phyloP scores from a whole-genome alignment of 2,888 invertebrate genomes.

The Magallana nippona region DNA sequence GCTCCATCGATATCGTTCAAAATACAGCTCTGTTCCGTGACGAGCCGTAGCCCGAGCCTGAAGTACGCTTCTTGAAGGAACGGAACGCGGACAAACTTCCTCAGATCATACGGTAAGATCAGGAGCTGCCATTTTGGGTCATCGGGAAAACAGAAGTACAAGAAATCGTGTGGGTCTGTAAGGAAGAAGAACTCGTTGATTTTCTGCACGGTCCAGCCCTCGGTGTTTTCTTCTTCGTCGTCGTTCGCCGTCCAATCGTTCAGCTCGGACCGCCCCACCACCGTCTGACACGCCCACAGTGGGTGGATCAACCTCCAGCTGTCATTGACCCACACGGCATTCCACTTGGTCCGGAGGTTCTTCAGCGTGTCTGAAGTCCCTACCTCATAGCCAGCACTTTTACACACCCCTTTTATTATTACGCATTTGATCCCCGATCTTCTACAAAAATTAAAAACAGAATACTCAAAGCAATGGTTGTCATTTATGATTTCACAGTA shows the following conservation, averaged over 20 bases:
- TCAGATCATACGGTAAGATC: constrained; percentile 37
- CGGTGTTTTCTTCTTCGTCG: constrained; percentile 42
- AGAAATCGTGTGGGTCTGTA: constrained; percentile 52
- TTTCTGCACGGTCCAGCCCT: constrained; percentile 36
- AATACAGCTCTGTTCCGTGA: constrained; percentile 35
- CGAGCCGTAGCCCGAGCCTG: constrained; percentile 37
- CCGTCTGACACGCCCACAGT: constrained; percentile 30
- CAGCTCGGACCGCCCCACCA: neutral
- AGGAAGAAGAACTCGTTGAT: constrained; percentile 54
- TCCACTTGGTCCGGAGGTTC: constrained; percentile 40
- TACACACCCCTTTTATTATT: constrained; percentile 61
- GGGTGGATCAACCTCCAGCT: constrained; percentile 35
- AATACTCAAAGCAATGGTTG: no score
- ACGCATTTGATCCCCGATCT: constrained; percentile 56
- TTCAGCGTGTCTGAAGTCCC: constrained; percentile 50
- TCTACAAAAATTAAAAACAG: constrained; percentile 38
- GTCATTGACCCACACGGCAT: constrained; percentile 37
- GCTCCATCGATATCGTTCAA: constrained; percentile 47
- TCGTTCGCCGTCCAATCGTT: constrained; percentile 29
- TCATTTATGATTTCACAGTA: no score
- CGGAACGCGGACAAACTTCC: constrained; percentile 43
- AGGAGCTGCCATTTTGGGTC: constrained; percentile 51
- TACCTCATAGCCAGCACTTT: constrained; percentile 62
- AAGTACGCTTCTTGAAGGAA: constrained; percentile 46
- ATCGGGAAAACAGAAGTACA: constrained; percentile 47